phyloP scores from a whole-genome alignment of 2,797 vertebrate species.

The Spinus pinus region DNA sequence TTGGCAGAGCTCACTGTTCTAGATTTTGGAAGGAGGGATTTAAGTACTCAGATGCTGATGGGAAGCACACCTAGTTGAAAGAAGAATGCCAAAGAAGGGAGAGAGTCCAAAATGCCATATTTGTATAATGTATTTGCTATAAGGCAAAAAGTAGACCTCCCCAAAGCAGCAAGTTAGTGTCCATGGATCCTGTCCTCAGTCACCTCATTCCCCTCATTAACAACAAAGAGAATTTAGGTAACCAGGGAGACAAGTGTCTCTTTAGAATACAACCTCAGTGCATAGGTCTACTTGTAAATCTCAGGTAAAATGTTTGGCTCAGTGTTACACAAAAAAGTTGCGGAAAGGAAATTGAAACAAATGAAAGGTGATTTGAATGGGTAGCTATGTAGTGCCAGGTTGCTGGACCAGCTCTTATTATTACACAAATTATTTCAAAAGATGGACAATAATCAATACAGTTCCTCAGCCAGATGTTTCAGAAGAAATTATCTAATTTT shows the following conservation, averaged over 20 bases:
- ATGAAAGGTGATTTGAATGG: neutral
- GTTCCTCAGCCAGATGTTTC: neutral
- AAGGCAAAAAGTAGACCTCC: neutral
- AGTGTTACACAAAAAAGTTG: neutral
- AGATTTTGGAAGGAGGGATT: neutral
- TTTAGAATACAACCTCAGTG: neutral
- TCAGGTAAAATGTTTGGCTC: neutral
- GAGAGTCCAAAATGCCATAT: neutral
- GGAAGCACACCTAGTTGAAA: neutral
- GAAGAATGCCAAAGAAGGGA: neutral
- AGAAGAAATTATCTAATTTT: neutral
- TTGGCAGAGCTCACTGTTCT: neutral
- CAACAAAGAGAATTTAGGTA: neutral
- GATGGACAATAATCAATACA: neutral
- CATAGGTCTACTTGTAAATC: neutral
- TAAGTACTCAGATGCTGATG: neutral
- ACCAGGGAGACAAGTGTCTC: neutral
- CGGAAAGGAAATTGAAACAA: neutral
- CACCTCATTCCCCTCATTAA: neutral
- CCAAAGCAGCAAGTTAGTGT: neutral
- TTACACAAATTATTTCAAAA: neutral
- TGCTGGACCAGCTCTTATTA: neutral
- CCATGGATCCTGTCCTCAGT: neutral
- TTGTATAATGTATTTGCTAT: neutral
- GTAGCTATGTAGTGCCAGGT: neutral